A percentile compares a stretch with the other conserved stretches of the same genome.
Conservation (phyloP, 2,113 vertebrate species). For the Astur gentilis region DNA sequence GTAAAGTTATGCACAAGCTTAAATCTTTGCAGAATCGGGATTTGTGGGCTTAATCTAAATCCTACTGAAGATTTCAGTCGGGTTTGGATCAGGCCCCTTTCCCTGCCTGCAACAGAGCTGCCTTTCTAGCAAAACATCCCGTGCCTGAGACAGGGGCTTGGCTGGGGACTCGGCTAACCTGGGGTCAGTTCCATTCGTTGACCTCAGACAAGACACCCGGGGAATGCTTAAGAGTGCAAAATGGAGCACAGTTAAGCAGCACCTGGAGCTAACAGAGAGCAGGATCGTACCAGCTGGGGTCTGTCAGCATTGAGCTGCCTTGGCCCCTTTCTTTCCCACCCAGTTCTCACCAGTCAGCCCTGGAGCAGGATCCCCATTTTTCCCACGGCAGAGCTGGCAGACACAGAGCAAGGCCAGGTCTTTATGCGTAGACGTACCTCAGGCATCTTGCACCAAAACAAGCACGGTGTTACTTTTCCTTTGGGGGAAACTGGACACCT, state of each 20-base stretch:
- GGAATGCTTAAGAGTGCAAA: neutral
- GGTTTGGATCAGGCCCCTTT: neutral
- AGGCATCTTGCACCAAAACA: neutral
- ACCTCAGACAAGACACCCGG: too few relatives aligned
- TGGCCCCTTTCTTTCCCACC: neutral
- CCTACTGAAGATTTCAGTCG: neutral
- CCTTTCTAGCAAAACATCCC: neutral
- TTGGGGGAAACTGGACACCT: neutral
- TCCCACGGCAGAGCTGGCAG: neutral
- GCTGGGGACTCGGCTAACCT: neutral
- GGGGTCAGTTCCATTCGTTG: neutral
- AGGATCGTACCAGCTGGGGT: neutral
- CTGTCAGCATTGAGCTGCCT: fast-evolving
- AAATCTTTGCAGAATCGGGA: slow-evolving; percentile 30
- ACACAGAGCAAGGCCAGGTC: neutral
- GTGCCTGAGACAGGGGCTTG: fast-evolving
- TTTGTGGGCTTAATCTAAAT: slow-evolving; percentile 39
- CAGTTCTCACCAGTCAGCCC: neutral
- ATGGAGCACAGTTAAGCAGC: neutral
- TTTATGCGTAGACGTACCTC: neutral
- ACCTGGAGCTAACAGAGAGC: neutral
- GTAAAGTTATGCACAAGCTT: slow-evolving; percentile 35
- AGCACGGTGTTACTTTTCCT: neutral
- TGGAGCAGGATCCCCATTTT: neutral
- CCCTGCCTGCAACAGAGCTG: neutral